Conservation (phyloP, 2,888 invertebrate species). For the Therioaphis trifolii region DNA sequence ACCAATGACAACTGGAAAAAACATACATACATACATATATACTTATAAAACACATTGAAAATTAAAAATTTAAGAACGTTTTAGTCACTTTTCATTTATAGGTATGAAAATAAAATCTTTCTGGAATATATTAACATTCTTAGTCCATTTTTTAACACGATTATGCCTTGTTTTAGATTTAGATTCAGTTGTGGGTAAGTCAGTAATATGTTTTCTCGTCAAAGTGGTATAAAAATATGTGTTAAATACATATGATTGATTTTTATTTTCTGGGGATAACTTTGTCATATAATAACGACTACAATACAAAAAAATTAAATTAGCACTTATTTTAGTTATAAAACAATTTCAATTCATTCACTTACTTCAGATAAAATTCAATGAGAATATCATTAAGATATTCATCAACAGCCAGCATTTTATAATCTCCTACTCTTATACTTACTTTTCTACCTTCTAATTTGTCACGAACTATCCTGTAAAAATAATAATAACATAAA, state of each 20-base stretch:
- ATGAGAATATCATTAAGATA: slow-evolving; percentile 39
- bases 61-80: slow-evolving; percentile 8
- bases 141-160: slow-evolving; percentile 95
- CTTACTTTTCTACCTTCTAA: not conserved
- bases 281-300: slow-evolving; percentile 3
- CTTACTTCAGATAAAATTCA: slow-evolving; percentile 38
- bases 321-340: not conserved
- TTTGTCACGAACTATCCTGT: not conserved
- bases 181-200: not conserved
- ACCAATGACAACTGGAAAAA: slow-evolving; percentile 85
- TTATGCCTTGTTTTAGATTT: slow-evolving; percentile 85
- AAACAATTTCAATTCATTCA: not conserved
- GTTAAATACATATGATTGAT: slow-evolving; percentile 20
- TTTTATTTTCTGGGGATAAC: not conserved
- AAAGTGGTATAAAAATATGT: slow-evolving; percentile 41
- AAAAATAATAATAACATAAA: not conserved
- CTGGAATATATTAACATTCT: slow-evolving; percentile 93
- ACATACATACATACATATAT: too few species aligned
- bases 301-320: not conserved
- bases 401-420: not conserved
- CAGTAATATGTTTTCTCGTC: not conserved
- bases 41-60: not conserved
- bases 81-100: slow-evolving; percentile 90
- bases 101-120: slow-evolving; percentile 97
- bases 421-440: not conserved